Conservation (phyloP, 1,140 invertebrate species). For the Mercenaria mercenaria region DNA sequence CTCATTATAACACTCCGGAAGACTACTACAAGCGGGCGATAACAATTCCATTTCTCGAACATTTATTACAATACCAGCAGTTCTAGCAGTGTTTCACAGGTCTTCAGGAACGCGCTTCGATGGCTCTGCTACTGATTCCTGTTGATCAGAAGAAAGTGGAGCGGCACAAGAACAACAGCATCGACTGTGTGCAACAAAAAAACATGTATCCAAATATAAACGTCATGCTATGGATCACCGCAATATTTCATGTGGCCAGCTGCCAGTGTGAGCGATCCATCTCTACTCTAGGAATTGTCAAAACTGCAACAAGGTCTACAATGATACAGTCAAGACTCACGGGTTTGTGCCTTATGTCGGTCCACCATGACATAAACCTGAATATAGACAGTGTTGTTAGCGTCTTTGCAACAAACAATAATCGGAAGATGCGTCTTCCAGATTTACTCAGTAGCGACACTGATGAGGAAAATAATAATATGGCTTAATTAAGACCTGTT, state of each 20-base stretch:
- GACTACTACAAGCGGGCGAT: conserved; percentile 6
- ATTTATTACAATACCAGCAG: conserved; percentile 9
- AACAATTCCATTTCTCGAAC: conserved; percentile 27
- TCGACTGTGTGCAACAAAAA: background rate
- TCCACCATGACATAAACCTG: background rate
- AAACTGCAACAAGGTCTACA: background rate
- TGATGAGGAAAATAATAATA: too few relatives aligned
- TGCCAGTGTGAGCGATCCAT: conserved; percentile 3
- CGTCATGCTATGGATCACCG: background rate
- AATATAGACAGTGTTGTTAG: too few relatives aligned
- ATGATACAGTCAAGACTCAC: background rate
- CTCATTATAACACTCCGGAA: background rate
- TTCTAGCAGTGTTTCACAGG: background rate
- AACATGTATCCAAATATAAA: background rate
- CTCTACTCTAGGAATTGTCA: too few relatives aligned
- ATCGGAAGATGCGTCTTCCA: too few relatives aligned
- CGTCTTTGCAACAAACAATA: too few relatives aligned
- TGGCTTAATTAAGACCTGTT: too few relatives aligned
- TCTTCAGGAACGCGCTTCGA: conserved; percentile 8
- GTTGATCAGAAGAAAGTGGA: background rate
- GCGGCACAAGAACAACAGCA: too few relatives aligned
- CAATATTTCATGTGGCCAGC: background rate
- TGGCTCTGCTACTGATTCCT: background rate
- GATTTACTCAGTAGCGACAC: too few relatives aligned
- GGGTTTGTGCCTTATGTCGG: background rate